Evolutionary conservation across 2,888 invertebrate species (phyloP).

Genomic region (Heliconius ismenius): DNA sequence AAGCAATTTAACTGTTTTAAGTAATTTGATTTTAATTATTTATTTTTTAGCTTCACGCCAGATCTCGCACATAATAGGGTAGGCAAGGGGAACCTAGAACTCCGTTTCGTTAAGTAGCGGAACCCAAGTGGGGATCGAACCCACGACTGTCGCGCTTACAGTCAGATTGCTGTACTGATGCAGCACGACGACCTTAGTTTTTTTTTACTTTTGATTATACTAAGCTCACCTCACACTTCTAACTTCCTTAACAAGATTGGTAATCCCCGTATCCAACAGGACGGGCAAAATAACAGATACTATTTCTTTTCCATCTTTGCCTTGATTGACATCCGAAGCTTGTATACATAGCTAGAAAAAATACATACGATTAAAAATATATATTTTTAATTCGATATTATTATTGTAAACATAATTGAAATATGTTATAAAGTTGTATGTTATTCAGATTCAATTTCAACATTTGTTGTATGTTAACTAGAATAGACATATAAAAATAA

Average conservation of each 20-base stretch:
- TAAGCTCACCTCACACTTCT: constrained; percentile 85
- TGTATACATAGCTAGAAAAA: constrained; percentile 85
- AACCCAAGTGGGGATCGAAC: too few relatives aligned
- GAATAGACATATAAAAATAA: too few relatives aligned
- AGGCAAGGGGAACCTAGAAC: not conserved
- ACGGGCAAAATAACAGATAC: constrained; percentile 90
- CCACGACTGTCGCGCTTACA: not conserved
- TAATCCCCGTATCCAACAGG: constrained; percentile 89
- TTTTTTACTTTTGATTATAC: not conserved
- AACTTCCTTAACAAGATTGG: constrained; percentile 89
- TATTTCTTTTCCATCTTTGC: constrained; percentile 87
- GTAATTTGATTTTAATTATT: not conserved
- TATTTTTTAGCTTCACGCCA: not conserved
- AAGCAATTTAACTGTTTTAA: not conserved
- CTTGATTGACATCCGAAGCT: constrained; percentile 86
- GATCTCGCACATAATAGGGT: not conserved
- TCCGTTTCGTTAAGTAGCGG: too few relatives aligned
- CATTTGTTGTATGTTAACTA: too few relatives aligned
- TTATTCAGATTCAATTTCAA: too few relatives aligned
- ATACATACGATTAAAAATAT: not conserved
- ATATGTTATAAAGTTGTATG: too few relatives aligned
- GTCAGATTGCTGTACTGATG: too few relatives aligned
- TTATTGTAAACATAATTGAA: too few relatives aligned
- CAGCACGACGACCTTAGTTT: not conserved
- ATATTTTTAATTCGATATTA: too few relatives aligned